Percentiles rank a stretch among this genome's conserved stretches.
phyloP scores from a whole-genome alignment of 2,888 invertebrate genomes.

The Heliconius sara region DNA sequence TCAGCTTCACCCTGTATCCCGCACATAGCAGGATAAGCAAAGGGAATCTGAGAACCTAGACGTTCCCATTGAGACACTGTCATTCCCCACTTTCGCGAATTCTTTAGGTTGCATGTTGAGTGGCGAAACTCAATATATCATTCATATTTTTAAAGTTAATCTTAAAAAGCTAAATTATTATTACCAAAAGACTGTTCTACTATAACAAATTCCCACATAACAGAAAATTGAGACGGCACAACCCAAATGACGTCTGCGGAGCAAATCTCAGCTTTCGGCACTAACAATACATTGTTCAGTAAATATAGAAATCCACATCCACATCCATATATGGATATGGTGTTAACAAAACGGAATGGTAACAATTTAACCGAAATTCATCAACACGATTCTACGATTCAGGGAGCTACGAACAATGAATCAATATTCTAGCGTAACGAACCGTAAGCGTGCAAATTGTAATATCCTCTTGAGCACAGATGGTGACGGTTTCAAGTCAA shows the following conservation, averaged over 20 bases:
- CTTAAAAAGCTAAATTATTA: too few species aligned
- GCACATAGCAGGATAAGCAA: too few species aligned
- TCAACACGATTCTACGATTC: conserved; percentile 56
- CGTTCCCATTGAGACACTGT: too few species aligned
- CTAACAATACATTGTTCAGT: conserved; percentile 36
- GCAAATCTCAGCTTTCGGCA: conserved; percentile 35
- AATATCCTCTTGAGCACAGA: conserved; percentile 67
- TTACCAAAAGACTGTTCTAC: background rate
- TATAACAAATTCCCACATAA: background rate
- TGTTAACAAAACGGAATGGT: conserved; percentile 11
- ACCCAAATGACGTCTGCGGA: conserved; percentile 31
- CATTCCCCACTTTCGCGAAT: too few species aligned
- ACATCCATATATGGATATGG: background rate
- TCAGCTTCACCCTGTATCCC: background rate
- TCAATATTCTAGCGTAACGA: conserved; percentile 54
- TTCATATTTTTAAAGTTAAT: too few species aligned
- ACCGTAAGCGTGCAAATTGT: conserved; percentile 54
- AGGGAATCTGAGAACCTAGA: too few species aligned
- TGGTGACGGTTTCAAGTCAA: conserved; percentile 71
- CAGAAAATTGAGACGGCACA: conserved; percentile 31
- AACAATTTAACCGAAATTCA: conserved; percentile 41
- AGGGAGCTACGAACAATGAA: conserved; percentile 53
- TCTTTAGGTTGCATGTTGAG: too few species aligned
- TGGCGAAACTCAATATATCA: too few species aligned
- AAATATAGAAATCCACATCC: conserved; percentile 28